Evolutionary conservation across 2,113 vertebrate species (phyloP), one percentile per base, ranked within the genome.

Genomic region (Recurvirostra avosetta): DNA sequence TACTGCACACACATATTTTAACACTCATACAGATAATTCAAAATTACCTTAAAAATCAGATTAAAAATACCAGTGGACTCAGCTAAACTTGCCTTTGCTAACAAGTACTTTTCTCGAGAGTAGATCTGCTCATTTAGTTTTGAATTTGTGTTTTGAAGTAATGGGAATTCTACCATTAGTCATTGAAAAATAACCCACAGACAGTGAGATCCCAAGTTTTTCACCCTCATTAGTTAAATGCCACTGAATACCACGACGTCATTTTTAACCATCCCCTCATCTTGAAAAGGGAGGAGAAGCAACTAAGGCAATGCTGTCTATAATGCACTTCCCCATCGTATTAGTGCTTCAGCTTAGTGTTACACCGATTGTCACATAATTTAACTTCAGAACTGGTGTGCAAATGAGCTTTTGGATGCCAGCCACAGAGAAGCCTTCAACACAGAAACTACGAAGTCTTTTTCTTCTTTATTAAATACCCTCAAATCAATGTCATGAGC

Each of bases 341-440:
- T 16, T 21, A 82, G 45, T 15, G 58, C 34, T 78, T 58, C 70
- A 70, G 81, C 15, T 72, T 22, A 12, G 40, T 5, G 43, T 86
- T 65, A n/a, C 71, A 41, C 23, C 1, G 0, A 63, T 8, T 53
- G 74, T 34, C 88, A 73, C 53, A 18, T 58, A 25, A 62, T 61
- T 92, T 75, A 38, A 82, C 53, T 83, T 86, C 78, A 86, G 66
- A 80, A 56, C 72, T 38, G 29, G 29, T 50, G 74, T 76, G 71
- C 78, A 96, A 93, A 91, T 40, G 75, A 82, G 82, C 41, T 80
- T 86, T 58, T 85, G 71, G 93, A 92, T 80, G 29, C 27, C 73
- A 93, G 90, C 87, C 96, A 91, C 59, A 53, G 34, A 61, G 38
- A 34, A 86, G 20, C 27, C 63, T 88, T 71, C 63, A 93, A 45